These are phyloP conservation scores for Phacellophora camtschatica DNA, from an alignment of 30 jellyfish, hydroid and myxozoan genomes.

Conservation along the genomic window DNA sequence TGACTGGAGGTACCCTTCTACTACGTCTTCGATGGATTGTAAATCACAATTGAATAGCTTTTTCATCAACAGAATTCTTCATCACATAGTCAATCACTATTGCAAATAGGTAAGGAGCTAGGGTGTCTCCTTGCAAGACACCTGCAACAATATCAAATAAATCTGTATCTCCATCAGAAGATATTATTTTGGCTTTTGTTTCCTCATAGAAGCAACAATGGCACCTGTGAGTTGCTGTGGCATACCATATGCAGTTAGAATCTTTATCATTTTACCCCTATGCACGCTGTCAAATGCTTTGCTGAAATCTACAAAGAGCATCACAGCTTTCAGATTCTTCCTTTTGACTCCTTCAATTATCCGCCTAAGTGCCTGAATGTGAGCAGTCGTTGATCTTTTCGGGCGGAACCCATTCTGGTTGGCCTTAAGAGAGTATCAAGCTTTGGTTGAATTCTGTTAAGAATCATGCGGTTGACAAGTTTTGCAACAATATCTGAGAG, in stretches of 20 bases:
- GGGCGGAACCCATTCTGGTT: no score
- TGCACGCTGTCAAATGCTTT: no score
- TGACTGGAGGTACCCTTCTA: not conserved
- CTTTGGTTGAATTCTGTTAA: no score
- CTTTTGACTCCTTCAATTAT: conserved; percentile 28
- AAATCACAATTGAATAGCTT: no score
- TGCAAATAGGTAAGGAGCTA: conserved; percentile 30
- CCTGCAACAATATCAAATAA: not conserved
- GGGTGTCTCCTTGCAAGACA: conserved; percentile 69
- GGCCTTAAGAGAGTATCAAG: no score
- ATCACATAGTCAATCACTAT: conserved; percentile 19
- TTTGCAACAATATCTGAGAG: no score
- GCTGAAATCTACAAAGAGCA: not conserved
- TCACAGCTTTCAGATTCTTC: not conserved
- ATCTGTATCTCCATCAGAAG: conserved; percentile 28
- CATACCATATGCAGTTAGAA: conserved; percentile 20
- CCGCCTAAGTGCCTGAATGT: not conserved
- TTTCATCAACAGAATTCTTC: not conserved
- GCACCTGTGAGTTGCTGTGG: not conserved
- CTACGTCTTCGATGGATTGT: not conserved
- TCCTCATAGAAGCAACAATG: not conserved
- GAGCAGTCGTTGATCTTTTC: conserved; percentile 17
- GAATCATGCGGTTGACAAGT: no score
- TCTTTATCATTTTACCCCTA: conserved; percentile 15
- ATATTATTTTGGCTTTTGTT: conserved; percentile 6